Percentiles rank a stretch among this genome's conserved stretches.
These are phyloP conservation scores for Cephalopterus ornatus DNA, from an alignment of 2,113 vertebrate genomes.

Conservation along the genomic window DNA sequence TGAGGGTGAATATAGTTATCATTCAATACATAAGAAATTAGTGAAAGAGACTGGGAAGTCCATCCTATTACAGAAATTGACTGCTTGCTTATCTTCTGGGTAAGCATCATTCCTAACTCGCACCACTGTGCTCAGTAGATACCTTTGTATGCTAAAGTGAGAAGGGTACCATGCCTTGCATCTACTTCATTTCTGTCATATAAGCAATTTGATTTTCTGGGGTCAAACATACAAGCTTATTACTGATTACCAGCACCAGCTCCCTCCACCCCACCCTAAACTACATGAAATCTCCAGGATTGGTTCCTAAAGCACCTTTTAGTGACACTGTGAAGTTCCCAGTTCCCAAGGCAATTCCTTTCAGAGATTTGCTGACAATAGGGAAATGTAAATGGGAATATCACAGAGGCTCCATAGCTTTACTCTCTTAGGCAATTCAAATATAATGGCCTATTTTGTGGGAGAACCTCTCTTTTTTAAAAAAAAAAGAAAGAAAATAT, in stretches of 20 bases:
- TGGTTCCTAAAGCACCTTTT: conserved; percentile 14
- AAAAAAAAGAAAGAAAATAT: neutral
- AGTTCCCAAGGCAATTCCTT: conserved; percentile 18
- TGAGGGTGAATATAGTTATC: neutral
- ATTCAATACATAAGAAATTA: neutral
- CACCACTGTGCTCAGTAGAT: neutral
- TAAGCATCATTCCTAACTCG: neutral
- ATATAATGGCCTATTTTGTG: neutral
- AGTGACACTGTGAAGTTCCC: neutral
- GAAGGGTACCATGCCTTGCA: neutral
- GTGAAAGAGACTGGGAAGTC: neutral
- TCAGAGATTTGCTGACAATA: neutral
- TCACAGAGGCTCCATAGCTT: neutral
- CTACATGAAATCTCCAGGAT: neutral
- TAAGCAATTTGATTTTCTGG: neutral
- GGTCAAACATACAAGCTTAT: neutral
- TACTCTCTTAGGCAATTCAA: neutral
- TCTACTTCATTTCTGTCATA: neutral
- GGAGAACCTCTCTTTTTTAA: neutral
- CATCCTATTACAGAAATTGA: neutral
- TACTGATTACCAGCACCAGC: neutral
- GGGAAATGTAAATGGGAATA: neutral
- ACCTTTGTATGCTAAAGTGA: neutral
- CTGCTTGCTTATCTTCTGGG: neutral
- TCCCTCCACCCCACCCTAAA: neutral